Percentiles rank a stretch among this genome's conserved stretches.
These are phyloP conservation scores for Ophioderma brevispina DNA, from an alignment of 35 echinoderm and acorn worm species.

Conservation along the genomic window DNA sequence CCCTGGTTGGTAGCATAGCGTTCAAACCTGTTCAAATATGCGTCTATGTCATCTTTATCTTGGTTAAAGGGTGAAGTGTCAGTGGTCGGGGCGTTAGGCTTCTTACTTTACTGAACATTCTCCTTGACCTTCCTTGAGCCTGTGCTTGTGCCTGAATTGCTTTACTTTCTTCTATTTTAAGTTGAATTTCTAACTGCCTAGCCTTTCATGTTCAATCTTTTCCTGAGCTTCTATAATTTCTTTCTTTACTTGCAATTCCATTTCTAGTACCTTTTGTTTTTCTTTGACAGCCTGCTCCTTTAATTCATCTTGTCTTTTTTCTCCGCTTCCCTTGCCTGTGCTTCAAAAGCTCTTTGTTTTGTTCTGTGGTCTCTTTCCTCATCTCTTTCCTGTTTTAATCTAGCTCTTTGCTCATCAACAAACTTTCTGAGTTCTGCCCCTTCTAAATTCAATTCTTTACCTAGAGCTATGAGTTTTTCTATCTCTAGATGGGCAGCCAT, in stretches of 20 bases:
- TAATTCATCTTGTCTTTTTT: not conserved
- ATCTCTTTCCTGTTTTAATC: not conserved
- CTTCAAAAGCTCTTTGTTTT: not conserved
- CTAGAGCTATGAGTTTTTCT: too few species aligned
- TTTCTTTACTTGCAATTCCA: not conserved
- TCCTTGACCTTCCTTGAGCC: not conserved
- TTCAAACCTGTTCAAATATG: not conserved
- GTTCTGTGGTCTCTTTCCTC: not conserved
- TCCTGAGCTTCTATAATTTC: not conserved
- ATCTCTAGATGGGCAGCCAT: not conserved
- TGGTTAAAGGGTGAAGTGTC: not conserved
- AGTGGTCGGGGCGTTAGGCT: not conserved
- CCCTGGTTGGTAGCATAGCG: not conserved
- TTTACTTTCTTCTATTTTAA: not conserved
- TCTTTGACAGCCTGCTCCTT: not conserved
- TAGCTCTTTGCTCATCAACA: not conserved
- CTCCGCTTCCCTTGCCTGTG: not conserved
- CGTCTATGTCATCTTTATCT: too few species aligned
- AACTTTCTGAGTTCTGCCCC: not conserved
- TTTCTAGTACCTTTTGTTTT: not conserved
- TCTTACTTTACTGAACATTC: not conserved
- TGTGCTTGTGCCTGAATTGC: not conserved
- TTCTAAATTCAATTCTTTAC: not conserved
- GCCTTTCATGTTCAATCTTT: not conserved
- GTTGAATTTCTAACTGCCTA: not conserved